Evolutionary conservation across 1,140 invertebrate genomes (phyloP).

Genomic region (Monomorium pharaonis): DNA sequence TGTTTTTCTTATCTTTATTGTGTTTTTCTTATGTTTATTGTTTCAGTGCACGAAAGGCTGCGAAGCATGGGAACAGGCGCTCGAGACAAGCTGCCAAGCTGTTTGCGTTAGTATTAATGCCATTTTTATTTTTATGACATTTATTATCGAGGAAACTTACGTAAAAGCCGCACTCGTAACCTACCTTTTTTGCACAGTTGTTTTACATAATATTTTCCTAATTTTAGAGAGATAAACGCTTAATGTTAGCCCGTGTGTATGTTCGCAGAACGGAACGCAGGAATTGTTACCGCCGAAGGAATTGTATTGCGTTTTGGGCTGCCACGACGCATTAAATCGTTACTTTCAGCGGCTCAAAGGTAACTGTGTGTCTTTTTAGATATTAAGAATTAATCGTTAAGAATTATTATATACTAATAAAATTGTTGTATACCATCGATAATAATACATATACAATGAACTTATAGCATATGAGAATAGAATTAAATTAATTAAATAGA

Average conservation of each 20-base stretch:
- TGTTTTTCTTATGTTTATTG: constrained; percentile 66
- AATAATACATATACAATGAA: not conserved
- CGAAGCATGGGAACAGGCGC: constrained; percentile 88
- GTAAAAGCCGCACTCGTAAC: constrained; percentile 26
- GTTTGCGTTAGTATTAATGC: constrained; percentile 89
- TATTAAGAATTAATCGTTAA: not conserved
- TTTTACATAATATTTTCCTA: constrained; percentile 6
- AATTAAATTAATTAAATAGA: constrained; percentile 3
- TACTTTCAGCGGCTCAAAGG: constrained; percentile 91
- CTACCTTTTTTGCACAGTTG: not conserved
- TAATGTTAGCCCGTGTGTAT: constrained; percentile 41
- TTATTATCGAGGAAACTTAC: constrained; percentile 31
- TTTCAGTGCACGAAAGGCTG: constrained; percentile 90
- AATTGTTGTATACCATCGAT: not conserved
- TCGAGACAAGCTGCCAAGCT: constrained; percentile 88
- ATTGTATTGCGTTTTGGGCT: constrained; percentile 92
- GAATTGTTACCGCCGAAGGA: constrained; percentile 88
- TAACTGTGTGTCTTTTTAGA: constrained; percentile 74
- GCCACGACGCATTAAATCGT: constrained; percentile 90
- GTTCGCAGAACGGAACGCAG: constrained; percentile 89
- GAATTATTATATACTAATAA: too few species aligned
- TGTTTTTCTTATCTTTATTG: constrained; percentile 39
- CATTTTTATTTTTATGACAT: constrained; percentile 40
- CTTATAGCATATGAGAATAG: not conserved
- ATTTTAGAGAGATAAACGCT: constrained; percentile 10